These are phyloP conservation scores for Oxyteleia sp. DNA, from an alignment of 2,888 invertebrate species.

Conservation along the genomic window DNA sequence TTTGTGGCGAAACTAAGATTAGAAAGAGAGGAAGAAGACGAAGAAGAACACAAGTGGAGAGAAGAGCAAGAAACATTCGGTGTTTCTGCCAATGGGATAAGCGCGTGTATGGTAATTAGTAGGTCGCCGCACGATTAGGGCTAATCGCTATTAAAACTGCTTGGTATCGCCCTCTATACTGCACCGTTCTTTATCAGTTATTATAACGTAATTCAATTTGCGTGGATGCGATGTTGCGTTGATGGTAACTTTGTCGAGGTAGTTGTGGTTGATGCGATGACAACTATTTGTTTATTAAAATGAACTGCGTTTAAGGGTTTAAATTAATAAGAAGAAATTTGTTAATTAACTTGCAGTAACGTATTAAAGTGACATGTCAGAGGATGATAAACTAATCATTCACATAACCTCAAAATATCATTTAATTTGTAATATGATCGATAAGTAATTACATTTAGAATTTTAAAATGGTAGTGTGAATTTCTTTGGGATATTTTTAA, in stretches of 20 bases:
- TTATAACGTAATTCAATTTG: constrained; percentile 47
- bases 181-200: constrained; percentile 28
- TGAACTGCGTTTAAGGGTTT: too few relatives aligned
- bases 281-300: constrained; percentile 14
- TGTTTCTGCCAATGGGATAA: constrained; percentile 63
- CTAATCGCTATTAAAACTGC: constrained; percentile 59
- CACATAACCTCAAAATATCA: too few relatives aligned
- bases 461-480: too few relatives aligned
- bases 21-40: constrained; percentile 6
- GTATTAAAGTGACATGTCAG: too few relatives aligned
- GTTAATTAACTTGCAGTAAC: too few relatives aligned
- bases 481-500: too few relatives aligned
- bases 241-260: background rate
- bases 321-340: too few relatives aligned
- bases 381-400: too few relatives aligned
- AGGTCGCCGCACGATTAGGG: constrained; percentile 69
- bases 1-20: constrained; percentile 42
- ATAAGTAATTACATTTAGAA: too few relatives aligned
- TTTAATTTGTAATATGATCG: too few relatives aligned
- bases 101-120: constrained; percentile 59
- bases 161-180: constrained; percentile 14
- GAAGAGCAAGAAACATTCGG: constrained; percentile 32
- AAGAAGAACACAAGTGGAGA: constrained; percentile 14
- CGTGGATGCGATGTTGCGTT: constrained; percentile 10
- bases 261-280: constrained; percentile 20